Evolutionary conservation across 2,888 invertebrate species (phyloP), one percentile per base, ranked within the genome.

Genomic region (Cartodere bifasciata): DNA sequence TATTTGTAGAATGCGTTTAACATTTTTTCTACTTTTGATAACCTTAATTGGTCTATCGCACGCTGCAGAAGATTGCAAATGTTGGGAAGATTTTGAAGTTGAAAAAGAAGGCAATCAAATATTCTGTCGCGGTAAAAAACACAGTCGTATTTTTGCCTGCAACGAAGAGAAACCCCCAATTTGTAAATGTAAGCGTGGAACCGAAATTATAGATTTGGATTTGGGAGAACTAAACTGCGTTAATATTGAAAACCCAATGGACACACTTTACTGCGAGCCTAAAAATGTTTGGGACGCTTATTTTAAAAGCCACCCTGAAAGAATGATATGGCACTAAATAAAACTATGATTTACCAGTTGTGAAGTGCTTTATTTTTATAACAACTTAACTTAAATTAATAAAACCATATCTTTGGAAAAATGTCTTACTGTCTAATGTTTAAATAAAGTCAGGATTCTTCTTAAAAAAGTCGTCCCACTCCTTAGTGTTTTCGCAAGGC

Each of bases 391-490:
- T n/a, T n/a, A n/a, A n/a, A n/a, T n/a, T n/a, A n/a, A n/a, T n/a
- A n/a, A n/a, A n/a, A n/a, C n/a, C n/a, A n/a, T n/a, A n/a, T 23
- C 5, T 23, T 20, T 20, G 20, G 20, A 7, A 7, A 7, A 9
- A 20, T 10, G 20, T 13, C 7, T 11, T 9, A 20, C 7, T 15
- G 16, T 13, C 22, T n/a, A n/a, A n/a, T 14, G 9, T 28, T 30
- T 12, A 35, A n/a, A 29, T 27, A 12, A 47, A 42, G 38, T 48
- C 47, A 13, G 52, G 53, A 39, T 50, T 37, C 40, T 45, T 45
- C 31, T 40, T 40, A 33, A 55, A 52, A 36, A 53, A 55, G 3
- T 46, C 46, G 12, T 51, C 45, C 55, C 55, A 55, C 31, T 53
- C 53, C 20, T 40, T 22, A 6, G 42, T 37, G 34, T 55, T 55